These are phyloP conservation scores for Eurytoma adleriae DNA, from an alignment of 2,888 invertebrate species.

Conservation along the genomic window DNA sequence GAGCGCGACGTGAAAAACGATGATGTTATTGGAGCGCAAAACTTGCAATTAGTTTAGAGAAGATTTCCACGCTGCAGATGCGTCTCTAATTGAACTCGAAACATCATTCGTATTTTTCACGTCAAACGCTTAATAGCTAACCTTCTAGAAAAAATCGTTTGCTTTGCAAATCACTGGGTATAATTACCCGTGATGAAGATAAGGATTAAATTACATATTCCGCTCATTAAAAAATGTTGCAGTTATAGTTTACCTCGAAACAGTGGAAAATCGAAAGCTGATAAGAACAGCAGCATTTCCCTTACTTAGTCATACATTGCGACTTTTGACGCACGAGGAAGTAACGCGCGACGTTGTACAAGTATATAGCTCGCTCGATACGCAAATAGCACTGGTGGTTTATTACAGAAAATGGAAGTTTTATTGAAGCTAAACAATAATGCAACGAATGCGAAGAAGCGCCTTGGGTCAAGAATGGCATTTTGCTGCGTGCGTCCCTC, in stretches of 20 bases:
- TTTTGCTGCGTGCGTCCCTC: constrained; percentile 63
- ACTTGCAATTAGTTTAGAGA: constrained; percentile 54
- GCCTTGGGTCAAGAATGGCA: constrained; percentile 71
- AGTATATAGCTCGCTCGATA: constrained; percentile 59
- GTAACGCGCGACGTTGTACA: too few species aligned
- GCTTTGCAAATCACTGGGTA: constrained; percentile 21
- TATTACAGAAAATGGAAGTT: constrained; percentile 74
- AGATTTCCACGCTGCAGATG: constrained; percentile 52
- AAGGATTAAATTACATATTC: constrained; percentile 9
- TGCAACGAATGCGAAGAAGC: constrained; percentile 70
- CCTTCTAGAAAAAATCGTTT: constrained; percentile 17
- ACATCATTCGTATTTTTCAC: constrained; percentile 45
- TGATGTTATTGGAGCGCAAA: constrained; percentile 58
- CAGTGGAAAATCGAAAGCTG: constrained; percentile 22
- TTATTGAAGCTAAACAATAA: constrained; percentile 73
- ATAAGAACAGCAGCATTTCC: constrained; percentile 4
- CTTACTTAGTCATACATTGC: neutral
- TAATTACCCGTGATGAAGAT: constrained; percentile 3
- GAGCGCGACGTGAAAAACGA: constrained; percentile 53
- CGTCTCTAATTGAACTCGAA: constrained; percentile 56
- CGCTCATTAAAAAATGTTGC: constrained; percentile 6
- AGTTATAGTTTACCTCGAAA: constrained; percentile 7
- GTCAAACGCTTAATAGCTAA: constrained; percentile 51
- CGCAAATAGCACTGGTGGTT: constrained; percentile 67
- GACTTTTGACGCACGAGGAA: constrained; percentile 59